A percentile compares a stretch with the other conserved stretches of the same genome.
phyloP scores from a whole-genome alignment of 92 coral and sea anemone genomes.

The Porites cylindrica region DNA sequence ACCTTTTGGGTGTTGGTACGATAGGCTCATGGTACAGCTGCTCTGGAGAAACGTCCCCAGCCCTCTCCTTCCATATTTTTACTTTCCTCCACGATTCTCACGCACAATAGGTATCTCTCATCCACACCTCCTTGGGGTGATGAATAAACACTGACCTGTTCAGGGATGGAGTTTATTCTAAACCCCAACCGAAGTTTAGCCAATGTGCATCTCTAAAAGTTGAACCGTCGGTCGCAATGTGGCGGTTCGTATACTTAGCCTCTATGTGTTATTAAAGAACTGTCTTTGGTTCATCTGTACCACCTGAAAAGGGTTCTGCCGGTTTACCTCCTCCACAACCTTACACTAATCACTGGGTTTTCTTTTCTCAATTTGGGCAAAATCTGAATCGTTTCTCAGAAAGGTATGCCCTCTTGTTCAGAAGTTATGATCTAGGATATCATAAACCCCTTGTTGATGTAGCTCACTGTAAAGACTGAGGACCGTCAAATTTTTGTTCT shows the following conservation, averaged over 20 bases:
- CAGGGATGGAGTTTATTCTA: constrained; percentile 2
- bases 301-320: constrained; percentile 12
- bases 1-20: not conserved
- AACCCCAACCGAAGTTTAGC: constrained; percentile 64
- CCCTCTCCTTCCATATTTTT: constrained; percentile 22
- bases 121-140: constrained; percentile 38
- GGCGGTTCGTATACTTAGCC: not conserved
- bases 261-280: not conserved
- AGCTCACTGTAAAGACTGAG: constrained; percentile 11
- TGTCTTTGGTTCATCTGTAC: not conserved
- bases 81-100: constrained; percentile 5
- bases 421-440: constrained; percentile 36
- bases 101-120: constrained; percentile 11
- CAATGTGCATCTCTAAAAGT: constrained; percentile 36
- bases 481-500: constrained; percentile 44
- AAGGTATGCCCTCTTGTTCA: constrained; percentile 50
- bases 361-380: constrained; percentile 46
- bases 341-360: constrained; percentile 33
- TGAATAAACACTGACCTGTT: constrained; percentile 1
- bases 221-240: not conserved
- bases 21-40: not conserved
- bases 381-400: constrained; percentile 11
- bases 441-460: constrained; percentile 18
- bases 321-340: constrained; percentile 29
- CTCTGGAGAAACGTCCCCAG: not conserved